Conservation (phyloP, 2,888 invertebrate species). For the Baronia brevicornis region DNA sequence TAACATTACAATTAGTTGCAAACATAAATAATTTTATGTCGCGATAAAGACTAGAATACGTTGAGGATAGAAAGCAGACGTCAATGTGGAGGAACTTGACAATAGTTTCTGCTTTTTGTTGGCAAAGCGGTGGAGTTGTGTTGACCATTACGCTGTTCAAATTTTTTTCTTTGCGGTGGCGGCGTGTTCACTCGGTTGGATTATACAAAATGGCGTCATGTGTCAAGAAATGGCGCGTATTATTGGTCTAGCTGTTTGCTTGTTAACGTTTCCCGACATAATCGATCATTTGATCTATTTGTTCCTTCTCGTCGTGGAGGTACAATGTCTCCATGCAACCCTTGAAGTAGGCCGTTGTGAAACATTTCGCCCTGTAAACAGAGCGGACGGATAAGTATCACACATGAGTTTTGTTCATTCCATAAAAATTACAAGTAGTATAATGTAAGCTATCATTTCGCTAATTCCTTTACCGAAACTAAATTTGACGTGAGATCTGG, state of each 20-base stretch:
- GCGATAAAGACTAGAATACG: slow-evolving; percentile 72
- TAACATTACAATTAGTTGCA: slow-evolving; percentile 68
- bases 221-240: slow-evolving; percentile 41
- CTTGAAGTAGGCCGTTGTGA: slow-evolving; percentile 86
- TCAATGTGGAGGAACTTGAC: slow-evolving; percentile 56
- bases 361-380: slow-evolving; percentile 83
- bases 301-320: slow-evolving; percentile 84
- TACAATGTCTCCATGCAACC: slow-evolving; percentile 87
- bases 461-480: too few species aligned
- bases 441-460: slow-evolving; percentile 12
- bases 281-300: slow-evolving; percentile 86
- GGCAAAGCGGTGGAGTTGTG: slow-evolving; percentile 48
- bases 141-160: slow-evolving; percentile 36
- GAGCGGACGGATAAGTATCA: slow-evolving; percentile 16
- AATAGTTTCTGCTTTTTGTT: slow-evolving; percentile 47
- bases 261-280: slow-evolving; percentile 80
- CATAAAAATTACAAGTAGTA: too few species aligned
- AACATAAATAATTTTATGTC: slow-evolving; percentile 61
- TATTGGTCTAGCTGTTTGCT: slow-evolving; percentile 33
- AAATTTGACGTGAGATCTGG: too few species aligned
- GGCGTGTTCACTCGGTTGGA: slow-evolving; percentile 35
- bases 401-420: too few species aligned
- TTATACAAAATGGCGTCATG: slow-evolving; percentile 41
- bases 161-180: slow-evolving; percentile 29
- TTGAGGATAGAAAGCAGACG: slow-evolving; percentile 74